phyloP scores from a whole-genome alignment of 2,888 invertebrate genomes.

The Resseliella maxima region DNA sequence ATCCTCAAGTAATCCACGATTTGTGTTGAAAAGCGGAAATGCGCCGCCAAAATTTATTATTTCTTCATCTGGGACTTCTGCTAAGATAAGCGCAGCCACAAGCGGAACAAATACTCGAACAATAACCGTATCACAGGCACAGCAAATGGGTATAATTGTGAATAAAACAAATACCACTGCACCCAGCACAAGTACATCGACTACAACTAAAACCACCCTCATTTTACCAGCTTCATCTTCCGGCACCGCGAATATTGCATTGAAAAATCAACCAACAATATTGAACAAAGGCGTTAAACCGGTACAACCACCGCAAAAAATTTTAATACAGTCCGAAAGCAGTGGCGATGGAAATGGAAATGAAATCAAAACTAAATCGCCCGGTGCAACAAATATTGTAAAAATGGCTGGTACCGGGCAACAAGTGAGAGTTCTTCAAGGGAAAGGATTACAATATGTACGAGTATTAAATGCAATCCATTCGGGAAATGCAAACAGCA shows the following conservation, averaged over 20 bases:
- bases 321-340: slow-evolving; percentile 25
- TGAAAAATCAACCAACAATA: slow-evolving; percentile 28
- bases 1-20: background rate
- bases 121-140: slow-evolving; percentile 57
- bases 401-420: slow-evolving; percentile 51
- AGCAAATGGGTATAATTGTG: slow-evolving; percentile 57
- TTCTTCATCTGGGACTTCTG: background rate
- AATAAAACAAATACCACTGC: slow-evolving; percentile 12
- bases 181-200: background rate
- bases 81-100: background rate
- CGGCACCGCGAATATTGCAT: background rate
- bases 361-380: too few relatives aligned
- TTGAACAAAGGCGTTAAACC: slow-evolving; percentile 34
- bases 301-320: slow-evolving; percentile 9
- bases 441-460: slow-evolving; percentile 73
- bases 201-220: background rate
- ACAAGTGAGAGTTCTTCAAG: slow-evolving; percentile 46
- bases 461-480: slow-evolving; percentile 71
- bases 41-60: slow-evolving; percentile 8
- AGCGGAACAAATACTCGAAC: slow-evolving; percentile 56
- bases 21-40: slow-evolving; percentile 26
- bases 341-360: background rate
- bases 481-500: slow-evolving; percentile 59
- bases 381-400: background rate
- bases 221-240: background rate